Base-by-base conservation (phyloP, 92 coral and sea anemone genomes). In the Phenganax stokvisi region DNA sequence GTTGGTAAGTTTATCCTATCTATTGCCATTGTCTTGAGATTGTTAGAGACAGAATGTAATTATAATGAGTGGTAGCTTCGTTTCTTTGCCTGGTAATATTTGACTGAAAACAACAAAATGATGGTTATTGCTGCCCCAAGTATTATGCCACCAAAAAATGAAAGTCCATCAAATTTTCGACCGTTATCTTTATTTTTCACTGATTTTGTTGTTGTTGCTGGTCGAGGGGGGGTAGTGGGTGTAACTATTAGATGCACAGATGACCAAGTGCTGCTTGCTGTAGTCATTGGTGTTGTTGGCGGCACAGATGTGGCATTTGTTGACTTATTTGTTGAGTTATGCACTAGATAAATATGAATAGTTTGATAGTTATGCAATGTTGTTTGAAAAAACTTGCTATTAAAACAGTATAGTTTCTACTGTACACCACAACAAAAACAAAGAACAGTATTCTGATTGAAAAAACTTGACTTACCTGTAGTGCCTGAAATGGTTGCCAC, bases 121-220 rank as follows among this genome's bases (percentile, higher is more conserved):
- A 79, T 72, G 7, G 86, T 58, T 3, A 94, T 31, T 12, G 88
- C 87, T 37, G 87, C 59, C 0, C 97, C 97, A 83, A 94, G 90
- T 31, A 94, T 85, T 29, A 94, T 90, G 12, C 98, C 98, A 77
- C 98, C 98, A 85, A 92, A 80, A 83, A 94, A 94, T 31, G 98
- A 91, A 8, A 87, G 94, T 47, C 84, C 90, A 87, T 94, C 98
- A 84, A 94, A 94, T 56, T 84, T 86, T 25, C 90, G 75, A 12
- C 89, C 82, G 5, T 68, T 69, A 58, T 64, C 74, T 58, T 76
- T 76, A 29, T 65, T 17, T 0, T 17, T 11, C 31, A 0, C 16
- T 30, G 80, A 54, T 28, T 16, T 85, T 1, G 55, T 13, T 13
- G 30, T 53, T 29, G 16, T 53, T 12, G 93, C 58, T 15, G 70